Percentiles rank a stretch among this genome's conserved stretches.
Evolutionary conservation across 2,888 invertebrate genomes (phyloP).

Genomic region (Meteorus cinctellus): DNA sequence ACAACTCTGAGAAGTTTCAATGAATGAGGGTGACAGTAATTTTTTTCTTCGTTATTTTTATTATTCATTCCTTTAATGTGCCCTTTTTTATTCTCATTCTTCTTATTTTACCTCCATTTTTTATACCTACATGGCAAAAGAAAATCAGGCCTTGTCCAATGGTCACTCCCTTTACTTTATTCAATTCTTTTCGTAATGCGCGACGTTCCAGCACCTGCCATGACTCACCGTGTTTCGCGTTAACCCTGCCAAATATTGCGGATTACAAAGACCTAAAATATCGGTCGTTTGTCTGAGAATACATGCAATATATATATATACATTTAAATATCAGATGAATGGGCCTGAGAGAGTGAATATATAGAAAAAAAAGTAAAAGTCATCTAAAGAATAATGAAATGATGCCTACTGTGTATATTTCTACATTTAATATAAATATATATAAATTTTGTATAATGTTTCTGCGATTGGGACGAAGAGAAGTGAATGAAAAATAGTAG

Average conservation of each 20-base stretch:
- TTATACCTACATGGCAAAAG: constrained; percentile 14
- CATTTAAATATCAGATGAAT: constrained; percentile 15
- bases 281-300: constrained; percentile 59
- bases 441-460: neutral
- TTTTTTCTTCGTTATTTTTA: constrained; percentile 40
- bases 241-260: constrained; percentile 70
- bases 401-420: neutral
- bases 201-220: constrained; percentile 64
- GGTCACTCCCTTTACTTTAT: constrained; percentile 39
- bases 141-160: constrained; percentile 3
- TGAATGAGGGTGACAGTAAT: constrained; percentile 43
- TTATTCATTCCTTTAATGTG: neutral
- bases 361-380: constrained; percentile 35
- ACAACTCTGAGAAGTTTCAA: constrained; percentile 27
- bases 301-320: constrained; percentile 7
- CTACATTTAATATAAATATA: neutral
- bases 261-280: constrained; percentile 71
- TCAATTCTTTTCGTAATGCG: constrained; percentile 48
- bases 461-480: neutral
- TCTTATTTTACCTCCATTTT: constrained; percentile 16
- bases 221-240: constrained; percentile 66
- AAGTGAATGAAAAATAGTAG: constrained; percentile 53
- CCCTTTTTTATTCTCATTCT: neutral
- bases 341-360: neutral
- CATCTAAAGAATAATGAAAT: constrained; percentile 25